These are phyloP conservation scores for Centropyge bicolor DNA, from an alignment of 2,797 vertebrate genomes.

Conservation along the genomic window DNA sequence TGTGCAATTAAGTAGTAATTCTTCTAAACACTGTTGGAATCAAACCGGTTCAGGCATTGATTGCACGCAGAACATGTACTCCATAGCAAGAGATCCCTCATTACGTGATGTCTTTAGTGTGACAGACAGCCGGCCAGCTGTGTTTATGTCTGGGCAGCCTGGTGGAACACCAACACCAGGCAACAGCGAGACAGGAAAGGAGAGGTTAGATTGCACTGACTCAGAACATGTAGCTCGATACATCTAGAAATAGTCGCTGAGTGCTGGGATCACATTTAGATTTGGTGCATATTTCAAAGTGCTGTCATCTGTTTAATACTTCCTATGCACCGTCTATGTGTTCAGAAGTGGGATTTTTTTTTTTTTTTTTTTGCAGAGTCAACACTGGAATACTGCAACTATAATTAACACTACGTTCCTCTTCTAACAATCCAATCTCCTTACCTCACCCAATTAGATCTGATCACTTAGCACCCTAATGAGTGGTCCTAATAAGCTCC, in stretches of 20 bases:
- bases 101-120: constrained; percentile 57
- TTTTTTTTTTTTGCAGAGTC: constrained; percentile 43
- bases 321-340: constrained; percentile 29
- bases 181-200: constrained; percentile 44
- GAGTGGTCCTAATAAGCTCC: constrained; percentile 56
- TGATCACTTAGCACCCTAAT: constrained; percentile 67
- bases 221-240: constrained; percentile 59
- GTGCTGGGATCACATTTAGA: constrained; percentile 56
- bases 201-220: constrained; percentile 67
- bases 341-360: constrained; percentile 16
- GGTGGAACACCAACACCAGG: constrained; percentile 30
- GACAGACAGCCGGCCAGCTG: constrained; percentile 55
- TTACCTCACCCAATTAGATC: constrained; percentile 32
- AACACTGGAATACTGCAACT: constrained; percentile 47
- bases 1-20: constrained; percentile 65
- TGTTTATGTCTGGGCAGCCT: constrained; percentile 54
- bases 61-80: constrained; percentile 55
- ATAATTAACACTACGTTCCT: constrained; percentile 51
- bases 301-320: constrained; percentile 59
- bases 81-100: constrained; percentile 60
- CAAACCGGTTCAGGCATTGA: constrained; percentile 37
- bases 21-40: constrained; percentile 58
- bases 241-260: constrained; percentile 54
- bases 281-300: constrained; percentile 65
- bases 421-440: constrained; percentile 36